phyloP scores from a whole-genome alignment of 2,888 invertebrate genomes.

The Scaptomyza flava region DNA sequence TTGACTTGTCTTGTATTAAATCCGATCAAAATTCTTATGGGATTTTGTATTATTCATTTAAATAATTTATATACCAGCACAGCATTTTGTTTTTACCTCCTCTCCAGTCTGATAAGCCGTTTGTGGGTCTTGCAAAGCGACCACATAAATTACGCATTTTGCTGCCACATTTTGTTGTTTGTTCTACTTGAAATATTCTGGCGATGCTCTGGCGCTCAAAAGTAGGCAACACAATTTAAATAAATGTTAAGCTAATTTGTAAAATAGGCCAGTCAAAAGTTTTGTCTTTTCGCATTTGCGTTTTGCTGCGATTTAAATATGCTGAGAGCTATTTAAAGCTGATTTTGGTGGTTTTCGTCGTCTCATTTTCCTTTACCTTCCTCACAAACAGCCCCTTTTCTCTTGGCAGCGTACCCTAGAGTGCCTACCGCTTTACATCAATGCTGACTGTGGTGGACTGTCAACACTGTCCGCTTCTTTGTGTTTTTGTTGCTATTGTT shows the following conservation, averaged over 20 bases:
- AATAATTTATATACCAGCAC: constrained; percentile 19
- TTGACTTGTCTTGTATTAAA: not conserved
- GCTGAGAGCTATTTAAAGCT: constrained; percentile 67
- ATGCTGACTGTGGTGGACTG: constrained; percentile 59
- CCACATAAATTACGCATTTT: constrained; percentile 53
- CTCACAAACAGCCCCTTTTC: not conserved
- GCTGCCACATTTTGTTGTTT: constrained; percentile 50
- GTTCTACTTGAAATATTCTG: constrained; percentile 24
- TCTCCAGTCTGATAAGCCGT: not conserved
- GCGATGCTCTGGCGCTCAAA: constrained; percentile 18
- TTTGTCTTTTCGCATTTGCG: constrained; percentile 32
- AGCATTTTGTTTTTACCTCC: not conserved
- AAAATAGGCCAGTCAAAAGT: constrained; percentile 64
- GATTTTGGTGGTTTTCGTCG: constrained; percentile 11
- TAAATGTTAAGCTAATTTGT: constrained; percentile 72
- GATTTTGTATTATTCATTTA: not conserved
- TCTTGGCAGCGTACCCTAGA: not conserved
- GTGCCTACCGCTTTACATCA: constrained; percentile 33
- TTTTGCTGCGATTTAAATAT: constrained; percentile 67
- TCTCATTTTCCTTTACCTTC: constrained; percentile 60
- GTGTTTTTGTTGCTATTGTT: constrained; percentile 38
- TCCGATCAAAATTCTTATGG: not conserved
- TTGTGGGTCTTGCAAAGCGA: constrained; percentile 1
- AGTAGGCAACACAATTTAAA: constrained; percentile 71
- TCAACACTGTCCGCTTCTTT: constrained; percentile 49